Percentiles rank a stretch among this genome's conserved stretches.
Evolutionary conservation across 2,113 vertebrate genomes (phyloP).

Genomic region (Pseudopodoces humilis): DNA sequence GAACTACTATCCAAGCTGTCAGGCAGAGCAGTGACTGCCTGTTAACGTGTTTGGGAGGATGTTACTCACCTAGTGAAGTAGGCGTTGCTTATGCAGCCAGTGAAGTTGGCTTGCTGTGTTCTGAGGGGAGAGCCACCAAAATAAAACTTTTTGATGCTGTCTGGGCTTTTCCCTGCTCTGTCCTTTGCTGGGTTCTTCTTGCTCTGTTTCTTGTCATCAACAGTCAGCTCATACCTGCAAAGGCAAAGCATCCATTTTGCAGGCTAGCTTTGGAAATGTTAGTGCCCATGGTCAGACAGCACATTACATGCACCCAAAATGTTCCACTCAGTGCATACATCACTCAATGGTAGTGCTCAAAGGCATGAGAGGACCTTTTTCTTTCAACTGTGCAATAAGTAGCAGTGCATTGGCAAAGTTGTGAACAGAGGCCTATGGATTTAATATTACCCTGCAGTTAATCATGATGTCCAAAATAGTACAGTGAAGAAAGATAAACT

Average conservation of each 20-base stretch:
- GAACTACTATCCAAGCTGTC: not conserved
- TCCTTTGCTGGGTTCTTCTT: conserved; percentile 76
- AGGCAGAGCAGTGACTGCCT: not conserved
- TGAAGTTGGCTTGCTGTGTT: conserved; percentile 87
- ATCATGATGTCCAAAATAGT: not conserved
- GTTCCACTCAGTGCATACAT: not conserved
- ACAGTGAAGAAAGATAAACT: not conserved
- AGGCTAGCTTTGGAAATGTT: not conserved
- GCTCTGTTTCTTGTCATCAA: conserved; percentile 88
- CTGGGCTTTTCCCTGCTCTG: conserved; percentile 34
- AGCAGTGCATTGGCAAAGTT: not conserved
- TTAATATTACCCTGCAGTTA: not conserved
- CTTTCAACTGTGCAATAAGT: not conserved
- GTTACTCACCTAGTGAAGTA: conserved; percentile 88
- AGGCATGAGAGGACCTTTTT: not conserved
- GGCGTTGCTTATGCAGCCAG: conserved; percentile 93
- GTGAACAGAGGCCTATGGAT: not conserved
- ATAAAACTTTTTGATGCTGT: conserved; percentile 80
- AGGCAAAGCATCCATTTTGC: conserved; percentile 15
- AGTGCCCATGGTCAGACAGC: not conserved
- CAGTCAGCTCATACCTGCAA: conserved; percentile 84
- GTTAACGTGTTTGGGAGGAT: not conserved
- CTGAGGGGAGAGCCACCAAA: conserved; percentile 86
- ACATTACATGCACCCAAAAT: not conserved
- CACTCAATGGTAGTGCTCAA: not conserved